phyloP scores from a whole-genome alignment of 1,140 invertebrate species.

The Apis cerana region DNA sequence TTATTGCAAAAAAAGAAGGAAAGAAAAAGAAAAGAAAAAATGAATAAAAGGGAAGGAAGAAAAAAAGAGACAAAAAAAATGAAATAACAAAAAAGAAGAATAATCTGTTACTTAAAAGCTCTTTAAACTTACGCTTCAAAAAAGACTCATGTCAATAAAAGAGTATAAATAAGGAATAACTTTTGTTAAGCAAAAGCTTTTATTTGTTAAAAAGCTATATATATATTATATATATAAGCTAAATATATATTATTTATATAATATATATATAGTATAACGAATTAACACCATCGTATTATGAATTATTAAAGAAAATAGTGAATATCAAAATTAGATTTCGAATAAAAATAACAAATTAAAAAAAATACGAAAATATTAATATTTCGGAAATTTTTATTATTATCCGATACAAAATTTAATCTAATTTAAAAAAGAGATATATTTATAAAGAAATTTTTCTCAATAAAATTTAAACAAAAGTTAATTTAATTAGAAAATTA shows the following conservation, averaged over 20 bases:
- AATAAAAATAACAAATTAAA: not conserved
- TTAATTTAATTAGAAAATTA: too few relatives aligned
- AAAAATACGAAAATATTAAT: not conserved
- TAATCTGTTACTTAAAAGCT: fast-evolving
- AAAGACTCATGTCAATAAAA: not conserved
- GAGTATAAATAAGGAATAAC: not conserved
- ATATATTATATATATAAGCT: too few relatives aligned
- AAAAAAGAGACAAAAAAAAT: not conserved
- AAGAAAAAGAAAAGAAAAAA: not conserved
- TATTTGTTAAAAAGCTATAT: not conserved
- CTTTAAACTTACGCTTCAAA: not conserved
- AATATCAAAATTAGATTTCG: not conserved
- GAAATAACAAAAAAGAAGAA: not conserved
- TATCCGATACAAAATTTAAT: not conserved
- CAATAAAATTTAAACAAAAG: too few relatives aligned
- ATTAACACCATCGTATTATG: not conserved
- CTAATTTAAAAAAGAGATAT: too few relatives aligned
- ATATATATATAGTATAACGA: too few relatives aligned
- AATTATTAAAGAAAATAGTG: not conserved
- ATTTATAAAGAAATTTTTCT: too few relatives aligned
- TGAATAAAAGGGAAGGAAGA: not conserved
- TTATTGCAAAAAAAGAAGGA: not conserved
- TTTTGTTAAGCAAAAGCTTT: not conserved
- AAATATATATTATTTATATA: too few relatives aligned
- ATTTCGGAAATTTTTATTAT: not conserved